Conservation (phyloP, 92 coral and sea anemone genomes). For the Parazoanthus atlanticus region DNA sequence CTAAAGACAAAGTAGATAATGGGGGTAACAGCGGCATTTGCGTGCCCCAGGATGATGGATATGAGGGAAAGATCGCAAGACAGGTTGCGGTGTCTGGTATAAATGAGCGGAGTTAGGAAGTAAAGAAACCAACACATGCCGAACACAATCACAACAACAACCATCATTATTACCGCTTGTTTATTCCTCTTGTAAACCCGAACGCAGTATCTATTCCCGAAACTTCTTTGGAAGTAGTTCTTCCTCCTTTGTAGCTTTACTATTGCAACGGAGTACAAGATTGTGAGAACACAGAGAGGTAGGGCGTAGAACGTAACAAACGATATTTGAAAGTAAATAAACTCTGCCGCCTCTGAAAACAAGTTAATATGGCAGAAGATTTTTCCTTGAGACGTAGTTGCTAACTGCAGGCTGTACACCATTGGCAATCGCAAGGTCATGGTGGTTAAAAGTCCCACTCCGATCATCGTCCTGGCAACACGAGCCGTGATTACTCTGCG, state of each 20-base stretch:
- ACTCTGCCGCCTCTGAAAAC: constrained; percentile 4
- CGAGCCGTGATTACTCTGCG: constrained; percentile 10
- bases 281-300: neutral
- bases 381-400: neutral
- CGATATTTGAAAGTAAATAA: neutral
- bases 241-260: neutral
- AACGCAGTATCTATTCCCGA: neutral
- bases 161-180: constrained; percentile 19
- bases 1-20: constrained; percentile 4
- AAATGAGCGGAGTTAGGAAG: constrained; percentile 17
- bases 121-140: constrained; percentile 22
- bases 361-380: neutral
- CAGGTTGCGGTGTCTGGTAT: neutral
- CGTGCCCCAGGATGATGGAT: constrained; percentile 15
- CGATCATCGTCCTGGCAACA: neutral
- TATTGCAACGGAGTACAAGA: constrained; percentile 14
- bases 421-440: neutral
- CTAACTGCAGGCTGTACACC: neutral
- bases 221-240: neutral
- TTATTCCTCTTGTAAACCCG: constrained; percentile 7
- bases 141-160: neutral
- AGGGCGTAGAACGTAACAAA: constrained; percentile 11
- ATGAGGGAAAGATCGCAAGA: constrained; percentile 12
- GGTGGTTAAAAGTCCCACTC: neutral
- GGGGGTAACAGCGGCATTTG: constrained; percentile 22